Percentiles rank a stretch among this genome's conserved stretches.
Conservation (phyloP, 2,113 vertebrate genomes). For the Tragelaphus scriptus region DNA sequence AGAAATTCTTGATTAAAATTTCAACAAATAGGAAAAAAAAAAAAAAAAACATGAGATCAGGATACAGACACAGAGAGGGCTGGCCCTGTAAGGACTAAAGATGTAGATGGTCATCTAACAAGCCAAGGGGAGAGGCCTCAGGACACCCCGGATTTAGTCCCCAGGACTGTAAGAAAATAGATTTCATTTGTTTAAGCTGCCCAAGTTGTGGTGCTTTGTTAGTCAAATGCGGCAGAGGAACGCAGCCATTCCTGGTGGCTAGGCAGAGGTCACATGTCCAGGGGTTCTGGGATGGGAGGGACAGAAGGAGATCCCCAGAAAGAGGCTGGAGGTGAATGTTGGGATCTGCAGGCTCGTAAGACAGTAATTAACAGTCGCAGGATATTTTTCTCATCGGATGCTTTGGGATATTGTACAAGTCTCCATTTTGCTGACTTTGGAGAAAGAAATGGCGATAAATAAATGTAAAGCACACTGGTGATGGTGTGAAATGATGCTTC, state of each 20-base stretch:
- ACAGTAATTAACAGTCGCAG: accelerated
- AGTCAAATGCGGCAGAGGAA: accelerated
- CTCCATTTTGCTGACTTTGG: slow-evolving; percentile 72
- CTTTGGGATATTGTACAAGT: slow-evolving; percentile 35
- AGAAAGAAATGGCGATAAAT: slow-evolving; percentile 61
- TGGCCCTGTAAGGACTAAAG: accelerated
- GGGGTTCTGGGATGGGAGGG: background rate
- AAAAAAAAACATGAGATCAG: background rate
- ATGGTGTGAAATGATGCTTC: slow-evolving; percentile 79
- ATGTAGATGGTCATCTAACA: too few species aligned
- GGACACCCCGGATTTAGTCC: background rate
- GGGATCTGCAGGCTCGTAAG: background rate
- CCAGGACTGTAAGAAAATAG: too few species aligned
- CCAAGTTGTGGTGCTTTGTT: background rate
- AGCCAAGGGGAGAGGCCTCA: background rate
- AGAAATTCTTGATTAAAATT: background rate
- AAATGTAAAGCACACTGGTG: slow-evolving; percentile 68
- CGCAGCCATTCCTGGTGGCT: accelerated
- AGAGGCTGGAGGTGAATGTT: accelerated
- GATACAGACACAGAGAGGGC: background rate
- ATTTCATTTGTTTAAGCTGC: accelerated
- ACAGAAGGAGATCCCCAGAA: background rate
- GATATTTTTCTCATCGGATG: background rate
- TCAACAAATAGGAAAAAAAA: background rate
- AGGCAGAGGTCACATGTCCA: background rate